A percentile compares a stretch with the other conserved stretches of the same genome.
Conservation (phyloP, 2,113 vertebrate genomes). For the Chunga burmeisteri region DNA sequence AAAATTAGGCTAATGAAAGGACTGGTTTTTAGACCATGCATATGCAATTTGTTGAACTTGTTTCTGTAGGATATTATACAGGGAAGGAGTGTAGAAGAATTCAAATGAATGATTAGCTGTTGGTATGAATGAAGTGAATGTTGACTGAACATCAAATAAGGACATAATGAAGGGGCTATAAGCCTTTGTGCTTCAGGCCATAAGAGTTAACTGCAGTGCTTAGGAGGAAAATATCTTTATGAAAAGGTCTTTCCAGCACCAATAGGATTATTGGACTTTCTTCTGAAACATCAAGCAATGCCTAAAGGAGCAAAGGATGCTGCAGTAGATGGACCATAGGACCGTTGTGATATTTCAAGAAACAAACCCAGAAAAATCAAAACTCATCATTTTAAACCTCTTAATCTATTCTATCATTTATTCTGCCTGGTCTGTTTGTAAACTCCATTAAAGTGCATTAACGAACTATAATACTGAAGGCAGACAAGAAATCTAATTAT, state of each 20-base stretch:
- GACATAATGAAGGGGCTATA: background rate
- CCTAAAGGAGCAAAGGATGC: background rate
- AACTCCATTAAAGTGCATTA: conserved; percentile 62
- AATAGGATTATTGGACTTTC: background rate
- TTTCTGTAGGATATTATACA: background rate
- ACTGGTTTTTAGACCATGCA: background rate
- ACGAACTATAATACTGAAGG: conserved; percentile 60
- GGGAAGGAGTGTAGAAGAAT: background rate
- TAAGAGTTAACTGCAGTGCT: background rate
- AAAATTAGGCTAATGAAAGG: background rate
- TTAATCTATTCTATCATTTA: conserved; percentile 25
- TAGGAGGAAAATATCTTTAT: background rate
- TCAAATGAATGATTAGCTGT: background rate
- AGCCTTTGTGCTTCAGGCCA: background rate
- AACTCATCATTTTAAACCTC: background rate
- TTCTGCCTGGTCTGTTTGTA: conserved; percentile 50
- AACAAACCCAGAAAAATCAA: background rate
- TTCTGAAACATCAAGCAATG: background rate
- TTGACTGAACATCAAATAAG: background rate
- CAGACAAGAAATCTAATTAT: conserved; percentile 75
- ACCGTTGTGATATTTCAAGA: background rate
- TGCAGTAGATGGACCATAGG: background rate
- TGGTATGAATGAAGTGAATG: background rate
- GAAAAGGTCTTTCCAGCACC: background rate
- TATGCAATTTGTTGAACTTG: background rate